Evolutionary conservation across 1,140 invertebrate genomes (phyloP).

Genomic region (Drosophila elegans): DNA sequence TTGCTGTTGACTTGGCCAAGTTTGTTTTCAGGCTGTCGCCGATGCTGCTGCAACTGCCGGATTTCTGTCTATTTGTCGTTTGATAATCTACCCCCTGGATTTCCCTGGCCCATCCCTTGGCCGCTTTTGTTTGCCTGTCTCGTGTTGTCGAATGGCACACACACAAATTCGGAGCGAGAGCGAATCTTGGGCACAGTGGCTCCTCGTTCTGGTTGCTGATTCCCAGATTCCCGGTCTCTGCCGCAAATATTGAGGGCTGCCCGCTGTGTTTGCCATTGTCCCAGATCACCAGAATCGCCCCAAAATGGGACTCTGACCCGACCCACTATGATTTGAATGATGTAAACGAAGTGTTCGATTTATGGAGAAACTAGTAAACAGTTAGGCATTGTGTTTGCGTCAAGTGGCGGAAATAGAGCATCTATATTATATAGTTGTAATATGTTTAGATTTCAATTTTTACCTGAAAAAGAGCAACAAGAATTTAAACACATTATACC

Average conservation of each 20-base stretch:
- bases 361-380: conserved; percentile 15
- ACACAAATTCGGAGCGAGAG: conserved; percentile 22
- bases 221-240: conserved; percentile 10
- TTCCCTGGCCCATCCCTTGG: background rate
- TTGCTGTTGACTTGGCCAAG: conserved; percentile 64
- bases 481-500: too few relatives aligned
- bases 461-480: too few relatives aligned
- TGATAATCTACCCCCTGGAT: conserved; percentile 63
- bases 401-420: background rate
- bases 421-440: background rate
- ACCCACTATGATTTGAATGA: conserved; percentile 49
- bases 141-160: conserved; percentile 35
- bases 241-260: conserved; percentile 48
- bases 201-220: conserved; percentile 31
- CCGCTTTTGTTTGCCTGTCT: conserved; percentile 26
- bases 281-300: conserved; percentile 28
- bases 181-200: conserved; percentile 57
- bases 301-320: conserved; percentile 21
- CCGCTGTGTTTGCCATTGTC: conserved; percentile 39
- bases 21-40: conserved; percentile 56
- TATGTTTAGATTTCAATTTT: background rate
- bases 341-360: conserved; percentile 27
- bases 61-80: conserved; percentile 70
- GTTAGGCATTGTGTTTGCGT: too few relatives aligned
- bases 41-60: conserved; percentile 55